Base-by-base conservation (phyloP, 2,888 invertebrate genomes). In the Formica aserva region DNA sequence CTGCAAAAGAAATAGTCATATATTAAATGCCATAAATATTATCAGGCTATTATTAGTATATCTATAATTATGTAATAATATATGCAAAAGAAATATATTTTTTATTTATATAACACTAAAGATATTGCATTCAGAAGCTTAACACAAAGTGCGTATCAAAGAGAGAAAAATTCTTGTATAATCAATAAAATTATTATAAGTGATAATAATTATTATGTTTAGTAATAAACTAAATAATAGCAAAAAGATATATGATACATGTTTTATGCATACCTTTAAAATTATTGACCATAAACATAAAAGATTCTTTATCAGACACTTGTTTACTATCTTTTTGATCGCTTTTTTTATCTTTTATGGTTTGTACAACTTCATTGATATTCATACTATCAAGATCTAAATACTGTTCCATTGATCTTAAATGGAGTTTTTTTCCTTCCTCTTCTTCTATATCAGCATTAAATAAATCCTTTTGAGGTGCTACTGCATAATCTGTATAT, bases 341-440 rank as follows among this genome's bases (percentile, higher is more conserved):
- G 52, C 92, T 91, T 48, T 32, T 45, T 3, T 5, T 62, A 0
- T 88, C 83, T 71, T 93, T 94, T 92, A 95, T 86, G 0, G 84
- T 5, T 38, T 88, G 65, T 26, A 93, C 82, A 62, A 96, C 95
- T 85, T 97, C 97, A 26, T 26, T 71, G 15, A 97, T 94, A 35
- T 96, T 95, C 93, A 97, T 97, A 94, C 98, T 98, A 81, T 97
- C 96, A 92, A 98, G 98, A 90, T 97, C 97, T 41, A 98, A 95
- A 41, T 67, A 35, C 94, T 98, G 97, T 92, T 97, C 96, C 4
- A 97, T 96, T 26, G 98, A 95, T 90, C 97, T 96, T 92, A 97
- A 96, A 92, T 98, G 98, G 83, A 98, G 97, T 87, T 96, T 97
- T 93, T 96, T 96, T 0, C 98, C 98, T 95, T 98, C 98, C 91